phyloP scores from a whole-genome alignment of 2,113 vertebrate species.

The Microtus ochrogaster region DNA sequence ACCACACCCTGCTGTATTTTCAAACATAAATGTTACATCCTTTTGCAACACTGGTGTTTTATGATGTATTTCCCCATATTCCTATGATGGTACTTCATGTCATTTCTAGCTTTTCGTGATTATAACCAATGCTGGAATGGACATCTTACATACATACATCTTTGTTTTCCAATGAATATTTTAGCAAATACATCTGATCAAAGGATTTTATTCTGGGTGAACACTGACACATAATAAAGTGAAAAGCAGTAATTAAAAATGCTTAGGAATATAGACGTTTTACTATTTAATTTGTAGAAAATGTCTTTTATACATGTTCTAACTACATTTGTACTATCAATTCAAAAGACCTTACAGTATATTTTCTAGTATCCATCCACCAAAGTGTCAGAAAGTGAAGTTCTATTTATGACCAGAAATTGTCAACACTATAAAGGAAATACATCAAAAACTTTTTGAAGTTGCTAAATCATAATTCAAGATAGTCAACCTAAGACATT shows the following conservation, averaged over 20 bases:
- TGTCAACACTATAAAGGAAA: neutral
- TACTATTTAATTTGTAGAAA: slow-evolving; percentile 4
- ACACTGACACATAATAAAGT: neutral
- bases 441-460: slow-evolving; percentile 13
- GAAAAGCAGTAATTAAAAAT: neutral
- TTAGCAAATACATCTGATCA: neutral
- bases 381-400: neutral
- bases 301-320: neutral
- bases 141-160: neutral
- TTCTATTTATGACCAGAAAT: neutral
- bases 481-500: neutral
- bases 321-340: neutral
- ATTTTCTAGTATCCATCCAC: neutral
- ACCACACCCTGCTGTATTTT: neutral
- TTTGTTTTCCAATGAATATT: neutral
- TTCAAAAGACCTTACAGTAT: neutral
- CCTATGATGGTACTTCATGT: neutral
- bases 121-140: neutral
- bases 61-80: neutral
- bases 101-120: neutral
- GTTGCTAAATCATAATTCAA: neutral
- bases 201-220: neutral
- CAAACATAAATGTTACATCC: neutral
- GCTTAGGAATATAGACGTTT: neutral
- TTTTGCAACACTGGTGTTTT: neutral